Conservation (phyloP, 2,113 vertebrate species). For the Lates calcarifer region DNA sequence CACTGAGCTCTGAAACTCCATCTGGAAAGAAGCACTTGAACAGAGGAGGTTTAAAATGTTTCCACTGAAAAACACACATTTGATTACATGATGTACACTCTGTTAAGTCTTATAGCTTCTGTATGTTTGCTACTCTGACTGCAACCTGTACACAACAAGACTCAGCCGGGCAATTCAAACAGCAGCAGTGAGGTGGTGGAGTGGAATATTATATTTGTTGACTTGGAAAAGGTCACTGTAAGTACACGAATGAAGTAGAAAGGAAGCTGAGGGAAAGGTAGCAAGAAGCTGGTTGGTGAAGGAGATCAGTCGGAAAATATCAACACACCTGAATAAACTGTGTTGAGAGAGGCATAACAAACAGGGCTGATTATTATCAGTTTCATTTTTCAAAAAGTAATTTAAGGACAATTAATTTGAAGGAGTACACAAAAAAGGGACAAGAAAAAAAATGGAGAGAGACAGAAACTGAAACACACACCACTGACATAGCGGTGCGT, state of each 20-base stretch:
- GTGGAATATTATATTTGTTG: constrained; percentile 34
- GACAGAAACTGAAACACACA: background rate
- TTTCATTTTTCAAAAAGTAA: too few relatives aligned
- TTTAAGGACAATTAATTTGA: background rate
- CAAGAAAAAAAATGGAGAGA: background rate
- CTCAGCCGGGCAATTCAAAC: constrained; percentile 37
- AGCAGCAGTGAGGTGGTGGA: background rate
- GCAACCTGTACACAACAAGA: constrained; percentile 38
- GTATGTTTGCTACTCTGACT: constrained; percentile 46
- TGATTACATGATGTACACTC: constrained; percentile 39
- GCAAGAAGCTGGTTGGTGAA: background rate
- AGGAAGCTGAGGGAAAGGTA: background rate
- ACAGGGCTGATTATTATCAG: background rate
- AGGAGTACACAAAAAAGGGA: background rate
- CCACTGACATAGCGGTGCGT: too few relatives aligned
- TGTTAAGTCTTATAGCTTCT: constrained; percentile 54
- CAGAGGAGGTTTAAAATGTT: constrained; percentile 26
- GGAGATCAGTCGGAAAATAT: constrained; percentile 22
- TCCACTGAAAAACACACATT: constrained; percentile 29
- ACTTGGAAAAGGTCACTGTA: constrained; percentile 45
- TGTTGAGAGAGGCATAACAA: background rate
- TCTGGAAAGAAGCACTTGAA: constrained; percentile 42
- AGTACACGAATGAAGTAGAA: constrained; percentile 36
- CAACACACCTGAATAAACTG: constrained; percentile 63
- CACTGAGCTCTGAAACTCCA: constrained; percentile 22